Base-by-base conservation (phyloP, 64 coral and sea anemone species). In the Montipora capricornis region DNA sequence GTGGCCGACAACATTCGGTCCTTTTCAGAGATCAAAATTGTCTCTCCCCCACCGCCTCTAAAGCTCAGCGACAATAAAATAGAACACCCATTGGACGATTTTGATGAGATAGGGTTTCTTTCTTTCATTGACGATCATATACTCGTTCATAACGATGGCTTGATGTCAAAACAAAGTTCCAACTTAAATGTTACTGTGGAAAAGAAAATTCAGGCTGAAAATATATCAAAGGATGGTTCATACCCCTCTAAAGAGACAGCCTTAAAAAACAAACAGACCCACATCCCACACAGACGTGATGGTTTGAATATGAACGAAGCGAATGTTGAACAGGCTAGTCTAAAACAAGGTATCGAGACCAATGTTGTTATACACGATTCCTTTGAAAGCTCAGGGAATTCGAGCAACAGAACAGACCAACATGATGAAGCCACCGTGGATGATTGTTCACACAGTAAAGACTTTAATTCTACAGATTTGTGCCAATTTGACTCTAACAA, bases 31-130 rank as follows among this genome's bases (percentile, higher is more conserved):
- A 83, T 98, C 68, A 16, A 73, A 20, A 92, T 95, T 74, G 96
- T 69, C 8, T 95, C 93, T 71, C 96, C 92, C 51, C 96, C 96
- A 17, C 93, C 90, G 45, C 5, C 50, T 74, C 9, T 15, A 59
- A 49, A 93, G 4, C 10, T 26, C 1, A 79, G 11, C 19, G 62
- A 66, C 58, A 20, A 81, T 37, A 20, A 88, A 64, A 17, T 92
- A 26, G 73, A 64, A 3, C 55, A 48, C 62, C 55, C 84, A 16
- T 22, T 50, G 16, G 20, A 24, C n/a, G 17, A 86, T 50, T 86
- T 70, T 17, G 46, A 86, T 50, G 82, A 86, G 6, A 22, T 73
- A 1, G 47, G 46, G 47, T 73, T 86, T 73, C 17, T 71, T 17
- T 73, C 82, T 19, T 68, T 86, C 1, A 86, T 64, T 5, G 82